Conservation (phyloP, 2,113 vertebrate species). For the Eudyptes chrysolophus region DNA sequence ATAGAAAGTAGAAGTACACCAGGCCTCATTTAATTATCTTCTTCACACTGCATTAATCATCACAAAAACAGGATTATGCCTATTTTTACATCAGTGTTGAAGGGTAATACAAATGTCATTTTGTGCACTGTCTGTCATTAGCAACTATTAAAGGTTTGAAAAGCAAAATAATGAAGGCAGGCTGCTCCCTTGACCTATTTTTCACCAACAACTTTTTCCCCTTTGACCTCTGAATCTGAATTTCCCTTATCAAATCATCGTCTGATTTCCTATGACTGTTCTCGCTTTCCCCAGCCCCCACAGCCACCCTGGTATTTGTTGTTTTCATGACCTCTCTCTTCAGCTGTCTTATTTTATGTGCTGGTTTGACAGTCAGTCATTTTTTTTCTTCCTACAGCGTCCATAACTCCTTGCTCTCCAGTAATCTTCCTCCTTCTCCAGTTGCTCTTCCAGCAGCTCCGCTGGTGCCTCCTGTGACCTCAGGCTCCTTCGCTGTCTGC, state of each 20-base stretch:
- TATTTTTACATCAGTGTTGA: constrained; percentile 73
- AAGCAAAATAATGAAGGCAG: constrained; percentile 43
- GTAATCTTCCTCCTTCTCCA: background rate
- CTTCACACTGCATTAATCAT: constrained; percentile 79
- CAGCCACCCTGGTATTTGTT: background rate
- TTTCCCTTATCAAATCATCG: constrained; percentile 1
- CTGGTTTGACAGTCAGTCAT: background rate
- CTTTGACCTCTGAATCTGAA: constrained; percentile 42
- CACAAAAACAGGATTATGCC: constrained; percentile 63
- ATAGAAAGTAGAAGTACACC: constrained; percentile 70
- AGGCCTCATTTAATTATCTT: constrained; percentile 75
- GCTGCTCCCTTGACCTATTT: constrained; percentile 44
- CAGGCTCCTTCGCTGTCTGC: background rate
- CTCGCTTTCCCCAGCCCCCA: background rate
- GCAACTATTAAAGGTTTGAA: constrained; percentile 45
- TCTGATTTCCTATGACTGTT: background rate
- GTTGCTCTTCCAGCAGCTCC: background rate
- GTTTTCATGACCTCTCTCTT: constrained; percentile 9
- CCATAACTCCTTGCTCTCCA: background rate
- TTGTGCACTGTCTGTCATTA: constrained; percentile 60
- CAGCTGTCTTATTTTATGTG: background rate
- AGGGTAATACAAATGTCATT: constrained; percentile 71
- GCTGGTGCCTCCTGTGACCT: background rate
- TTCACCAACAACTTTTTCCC: background rate
- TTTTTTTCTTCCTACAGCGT: background rate